A percentile compares a stretch with the other conserved stretches of the same genome.
Evolutionary conservation across 2,797 vertebrate species (phyloP).

Genomic region (Tinamus major): DNA sequence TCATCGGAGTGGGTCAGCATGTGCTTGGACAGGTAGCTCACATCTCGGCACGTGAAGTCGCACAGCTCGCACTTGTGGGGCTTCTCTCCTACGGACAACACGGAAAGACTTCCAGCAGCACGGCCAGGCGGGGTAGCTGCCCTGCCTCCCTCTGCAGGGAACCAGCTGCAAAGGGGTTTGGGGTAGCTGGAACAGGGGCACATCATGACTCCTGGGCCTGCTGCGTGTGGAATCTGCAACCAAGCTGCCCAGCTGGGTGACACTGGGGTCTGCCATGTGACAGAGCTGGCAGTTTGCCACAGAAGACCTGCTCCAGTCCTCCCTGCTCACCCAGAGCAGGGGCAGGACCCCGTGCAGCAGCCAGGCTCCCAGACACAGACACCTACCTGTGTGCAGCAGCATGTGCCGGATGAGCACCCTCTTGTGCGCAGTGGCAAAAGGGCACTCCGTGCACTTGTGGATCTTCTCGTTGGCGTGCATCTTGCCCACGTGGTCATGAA

Average conservation of each 20-base stretch:
- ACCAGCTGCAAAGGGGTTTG: not conserved
- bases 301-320: not conserved
- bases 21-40: conserved; percentile 96
- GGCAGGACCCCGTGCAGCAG: not conserved
- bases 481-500: conserved; percentile 89
- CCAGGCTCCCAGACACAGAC: accelerated
- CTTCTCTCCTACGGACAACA: conserved; percentile 85
- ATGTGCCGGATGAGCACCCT: conserved; percentile 92
- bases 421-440: conserved; percentile 92
- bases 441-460: conserved; percentile 91
- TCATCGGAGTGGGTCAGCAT: conserved; percentile 93
- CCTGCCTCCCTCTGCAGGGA: not conserved
- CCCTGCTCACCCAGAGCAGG: not conserved
- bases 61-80: conserved; percentile 94
- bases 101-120: not conserved
- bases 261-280: not conserved
- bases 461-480: conserved; percentile 96
- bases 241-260: not conserved
- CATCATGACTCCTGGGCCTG: not conserved
- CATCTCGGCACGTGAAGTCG: conserved; percentile 93
- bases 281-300: not conserved
- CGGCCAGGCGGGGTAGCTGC: not conserved
- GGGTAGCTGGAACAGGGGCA: not conserved
- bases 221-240: not conserved
- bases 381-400: conserved; percentile 92